phyloP scores from a whole-genome alignment of 2,888 invertebrate species.

The Troilus luridus region DNA sequence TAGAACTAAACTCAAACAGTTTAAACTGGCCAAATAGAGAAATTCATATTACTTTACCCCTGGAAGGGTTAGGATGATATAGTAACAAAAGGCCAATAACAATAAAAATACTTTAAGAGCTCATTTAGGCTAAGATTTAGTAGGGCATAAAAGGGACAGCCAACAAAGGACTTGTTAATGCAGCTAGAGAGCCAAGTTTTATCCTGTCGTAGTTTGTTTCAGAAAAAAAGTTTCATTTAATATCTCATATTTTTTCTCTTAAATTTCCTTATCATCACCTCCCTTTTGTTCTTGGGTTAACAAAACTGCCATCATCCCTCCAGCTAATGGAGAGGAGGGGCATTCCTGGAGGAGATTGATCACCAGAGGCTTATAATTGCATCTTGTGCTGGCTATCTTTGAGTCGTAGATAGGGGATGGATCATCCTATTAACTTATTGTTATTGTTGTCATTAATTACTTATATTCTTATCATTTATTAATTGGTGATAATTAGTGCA shows the following conservation, averaged over 20 bases:
- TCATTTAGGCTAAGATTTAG: conserved; percentile 34
- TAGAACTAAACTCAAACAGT: not conserved
- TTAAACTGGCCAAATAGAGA: not conserved
- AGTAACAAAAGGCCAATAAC: conserved; percentile 17
- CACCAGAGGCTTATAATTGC: not conserved
- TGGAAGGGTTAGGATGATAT: not conserved
- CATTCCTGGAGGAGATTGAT: not conserved
- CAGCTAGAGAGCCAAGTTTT: conserved; percentile 5
- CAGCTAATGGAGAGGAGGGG: not conserved
- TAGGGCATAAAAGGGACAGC: conserved; percentile 11
- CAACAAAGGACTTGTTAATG: conserved; percentile 22
- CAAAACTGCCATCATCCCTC: not conserved
- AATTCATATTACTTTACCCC: not conserved
- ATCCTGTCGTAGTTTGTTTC: not conserved
- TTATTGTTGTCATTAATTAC: too few relatives aligned
- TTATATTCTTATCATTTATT: too few relatives aligned
- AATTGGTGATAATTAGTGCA: too few relatives aligned
- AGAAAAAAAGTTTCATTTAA: conserved; percentile 33
- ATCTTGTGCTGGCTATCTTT: not conserved
- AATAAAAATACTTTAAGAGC: conserved; percentile 7
- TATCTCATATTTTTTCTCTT: conserved; percentile 20
- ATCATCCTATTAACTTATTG: too few relatives aligned
- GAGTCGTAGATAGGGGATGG: not conserved
- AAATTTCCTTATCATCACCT: not conserved
- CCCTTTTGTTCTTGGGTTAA: conserved; percentile 18